Base-by-base conservation (phyloP, 2,113 vertebrate genomes). In the Spheniscus mendiculus region DNA sequence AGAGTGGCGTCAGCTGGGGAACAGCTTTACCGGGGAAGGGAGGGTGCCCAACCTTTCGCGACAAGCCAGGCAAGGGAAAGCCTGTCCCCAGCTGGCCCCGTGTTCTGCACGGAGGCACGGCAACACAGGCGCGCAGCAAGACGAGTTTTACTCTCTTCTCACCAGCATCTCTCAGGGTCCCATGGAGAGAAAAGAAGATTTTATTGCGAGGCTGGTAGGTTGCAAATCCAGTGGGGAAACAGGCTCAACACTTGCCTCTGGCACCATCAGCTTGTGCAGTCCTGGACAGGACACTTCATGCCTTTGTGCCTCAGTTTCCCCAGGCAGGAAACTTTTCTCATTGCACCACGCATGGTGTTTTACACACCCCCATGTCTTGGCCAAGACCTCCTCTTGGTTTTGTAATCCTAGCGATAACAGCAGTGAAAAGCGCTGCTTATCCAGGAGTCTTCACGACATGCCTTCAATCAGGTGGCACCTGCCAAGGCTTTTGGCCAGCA, bases 341-440 rank as follows among this genome's bases (percentile, higher is more conserved):
- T 1, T 32, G 61, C 5, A 50, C 8, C 14, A 52, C 1, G 5
- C 22, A 0, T 1, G 18, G 13, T 71, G 34, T 47, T 76, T 62
- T 16, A 83, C 22, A 50, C 5, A 1, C 6, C 12, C 2, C 22
- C 15, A 6, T 0, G 2, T 50, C 77, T 30, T 0, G 0, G 62
- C 66, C 62, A 80, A 49, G 62, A 65, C 6, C 40, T 77, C 11
- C 32, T 83, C 47, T 44, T n/a, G 30, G 7, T 21, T 36, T 70
- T 61, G 78, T 38, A 86, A 30, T 21, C 36, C 58, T 40, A 42
- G 65, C 0, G 3, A 49, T 3, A 15, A 30, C 1, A 8, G 49
- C 71, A 76, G n/a, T 16, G 74, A 38, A 73, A 83, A 87, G 36
- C 34, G 20, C 49, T 65, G 44, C 52, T 49, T 20, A 1, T 34